phyloP scores from a whole-genome alignment of 2,888 invertebrate species.

The Trichopria drosophilae region DNA sequence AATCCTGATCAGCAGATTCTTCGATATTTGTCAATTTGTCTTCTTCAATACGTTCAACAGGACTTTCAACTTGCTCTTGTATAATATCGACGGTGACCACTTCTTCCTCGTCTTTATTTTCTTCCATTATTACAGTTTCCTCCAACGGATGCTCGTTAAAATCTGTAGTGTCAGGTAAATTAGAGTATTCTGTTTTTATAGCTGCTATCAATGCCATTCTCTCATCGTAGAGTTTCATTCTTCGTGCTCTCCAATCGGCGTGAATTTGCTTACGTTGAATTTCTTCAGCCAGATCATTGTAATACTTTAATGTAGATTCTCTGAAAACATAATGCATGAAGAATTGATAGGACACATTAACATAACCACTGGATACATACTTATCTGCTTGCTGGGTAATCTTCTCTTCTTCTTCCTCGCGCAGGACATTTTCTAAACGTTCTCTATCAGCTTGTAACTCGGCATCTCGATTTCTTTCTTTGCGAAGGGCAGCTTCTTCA shows the following conservation, averaged over 20 bases:
- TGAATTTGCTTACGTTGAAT: conserved; percentile 64
- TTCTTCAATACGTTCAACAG: background rate
- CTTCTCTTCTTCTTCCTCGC: conserved; percentile 43
- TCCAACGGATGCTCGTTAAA: conserved; percentile 10
- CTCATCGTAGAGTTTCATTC: conserved; percentile 49
- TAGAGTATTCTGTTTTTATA: background rate
- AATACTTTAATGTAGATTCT: conserved; percentile 66
- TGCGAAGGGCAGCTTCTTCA: conserved; percentile 43
- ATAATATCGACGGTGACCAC: conserved; percentile 14
- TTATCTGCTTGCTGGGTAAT: conserved; percentile 42
- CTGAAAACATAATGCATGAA: conserved; percentile 49
- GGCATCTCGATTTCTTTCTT: conserved; percentile 42
- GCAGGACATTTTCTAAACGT: conserved; percentile 35
- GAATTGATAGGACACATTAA: too few species aligned
- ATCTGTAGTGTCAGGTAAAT: background rate
- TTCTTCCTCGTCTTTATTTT: conserved; percentile 2
- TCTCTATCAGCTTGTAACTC: conserved; percentile 47
- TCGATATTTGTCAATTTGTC: background rate
- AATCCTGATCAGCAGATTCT: background rate
- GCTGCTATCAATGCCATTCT: conserved; percentile 40
- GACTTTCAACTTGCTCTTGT: conserved; percentile 3
- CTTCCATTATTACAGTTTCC: conserved; percentile 6
- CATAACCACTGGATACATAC: conserved; percentile 25
- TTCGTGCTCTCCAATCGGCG: conserved; percentile 64
- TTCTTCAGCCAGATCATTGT: conserved; percentile 66